Evolutionary conservation across 2,113 vertebrate species (phyloP), one percentile per base, ranked within the genome.

Genomic region (Lamprologus lemairii): DNA sequence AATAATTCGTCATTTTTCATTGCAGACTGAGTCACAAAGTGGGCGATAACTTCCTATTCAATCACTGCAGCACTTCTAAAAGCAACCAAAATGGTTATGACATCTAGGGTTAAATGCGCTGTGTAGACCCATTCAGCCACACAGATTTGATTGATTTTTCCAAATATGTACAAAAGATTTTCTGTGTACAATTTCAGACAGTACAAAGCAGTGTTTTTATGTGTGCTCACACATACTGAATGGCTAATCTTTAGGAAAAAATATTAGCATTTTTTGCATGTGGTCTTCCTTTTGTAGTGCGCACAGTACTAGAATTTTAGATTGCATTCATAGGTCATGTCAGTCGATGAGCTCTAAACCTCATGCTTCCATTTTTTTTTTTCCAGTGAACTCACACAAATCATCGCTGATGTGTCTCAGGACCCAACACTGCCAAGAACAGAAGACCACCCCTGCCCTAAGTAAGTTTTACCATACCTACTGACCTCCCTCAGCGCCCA

Each of bases 341-440:
- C 49, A 65, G 33, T 80, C 42, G 5, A 26, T 19, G 9, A 7
- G 7, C 37, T 3, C 45, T 80, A 54, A 7, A 9, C 7, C 3
- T 87, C 16, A 47, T 80, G 26, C 82, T 83, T 81, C 8, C 28
- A 1, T 87, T 28, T 82, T 42, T 51, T 85, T 47, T 86, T 40
- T 83, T 3, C 21, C 85, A 97, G 97, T 85, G 98, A 99, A 88
- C 92, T 99, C 85, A 99, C 98, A 2, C 98, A 99, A 94, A 99
- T 99, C 87, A 98, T 99, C 9, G 98, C 98, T 3, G 98, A 98
- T 55, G 97, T 99, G 45, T 97, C 98, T 42, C 98, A 99, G 88
- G 98, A 98, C 93, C 98, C 98, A 19, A 98, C 98, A 0, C 91
- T 99, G 84, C 98, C 98, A 6, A 96, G 98, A 83, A 99, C 98